These are phyloP conservation scores for Plectrocnemia conspersa DNA, from an alignment of 1,140 invertebrate genomes.

Conservation along the genomic window DNA sequence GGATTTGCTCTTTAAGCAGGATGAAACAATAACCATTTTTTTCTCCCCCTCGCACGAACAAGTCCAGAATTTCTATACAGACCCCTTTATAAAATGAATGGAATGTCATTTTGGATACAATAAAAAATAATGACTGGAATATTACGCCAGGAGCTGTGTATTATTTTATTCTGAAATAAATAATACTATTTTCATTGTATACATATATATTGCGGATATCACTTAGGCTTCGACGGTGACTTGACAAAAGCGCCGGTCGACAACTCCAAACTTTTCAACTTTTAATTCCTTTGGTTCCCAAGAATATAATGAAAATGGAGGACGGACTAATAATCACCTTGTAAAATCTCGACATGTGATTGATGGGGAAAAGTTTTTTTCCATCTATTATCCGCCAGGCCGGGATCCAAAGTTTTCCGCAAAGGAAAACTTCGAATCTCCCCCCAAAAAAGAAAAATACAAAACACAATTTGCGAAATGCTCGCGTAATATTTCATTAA, in stretches of 20 bases:
- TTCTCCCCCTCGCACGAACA: conserved; percentile 10
- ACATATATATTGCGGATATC: too few species aligned
- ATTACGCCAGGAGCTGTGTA: background rate
- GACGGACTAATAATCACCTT: conserved; percentile 13
- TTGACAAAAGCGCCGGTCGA: background rate
- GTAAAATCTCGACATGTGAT: conserved; percentile 12
- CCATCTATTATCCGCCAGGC: background rate
- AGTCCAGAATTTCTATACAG: conserved; percentile 8
- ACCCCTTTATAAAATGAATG: conserved; percentile 16
- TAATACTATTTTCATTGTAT: too few species aligned
- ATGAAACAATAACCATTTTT: conserved; percentile 23
- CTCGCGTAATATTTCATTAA: too few species aligned
- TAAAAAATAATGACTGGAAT: conserved; percentile 6
- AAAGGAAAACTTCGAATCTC: background rate
- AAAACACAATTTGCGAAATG: conserved; percentile 6
- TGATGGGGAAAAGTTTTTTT: conserved; percentile 14
- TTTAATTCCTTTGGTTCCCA: conserved; percentile 9
- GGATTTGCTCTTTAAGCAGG: conserved; percentile 2
- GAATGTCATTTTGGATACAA: conserved; percentile 7
- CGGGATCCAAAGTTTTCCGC: background rate
- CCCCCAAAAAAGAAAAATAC: conserved; percentile 1
- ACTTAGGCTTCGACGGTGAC: too few species aligned
- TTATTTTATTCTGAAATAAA: background rate
- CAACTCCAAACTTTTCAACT: conserved; percentile 8
- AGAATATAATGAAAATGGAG: background rate